A percentile compares a stretch with the other conserved stretches of the same genome.
Evolutionary conservation across 2,888 invertebrate species (phyloP).

Genomic region (Cerastoderma edule): DNA sequence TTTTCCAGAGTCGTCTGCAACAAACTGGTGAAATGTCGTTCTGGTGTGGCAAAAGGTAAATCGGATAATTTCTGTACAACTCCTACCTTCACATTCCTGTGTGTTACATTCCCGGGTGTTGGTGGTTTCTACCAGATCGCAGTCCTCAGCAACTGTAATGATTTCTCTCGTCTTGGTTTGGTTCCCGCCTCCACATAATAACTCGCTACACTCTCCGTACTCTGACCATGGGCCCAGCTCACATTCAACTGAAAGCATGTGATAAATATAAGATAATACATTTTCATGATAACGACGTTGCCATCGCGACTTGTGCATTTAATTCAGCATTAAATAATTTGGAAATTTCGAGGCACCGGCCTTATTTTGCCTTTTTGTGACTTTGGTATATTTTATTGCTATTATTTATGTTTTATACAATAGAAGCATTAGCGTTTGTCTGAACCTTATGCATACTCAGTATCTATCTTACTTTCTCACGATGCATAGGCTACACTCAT

Average conservation of each 20-base stretch:
- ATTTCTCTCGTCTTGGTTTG: neutral
- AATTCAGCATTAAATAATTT: neutral
- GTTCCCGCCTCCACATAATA: neutral
- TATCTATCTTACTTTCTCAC: too few relatives aligned
- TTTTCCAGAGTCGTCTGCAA: neutral
- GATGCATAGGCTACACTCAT: too few relatives aligned
- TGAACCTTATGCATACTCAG: too few relatives aligned
- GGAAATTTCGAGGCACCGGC: neutral
- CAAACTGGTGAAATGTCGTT: neutral
- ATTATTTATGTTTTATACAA: too few relatives aligned
- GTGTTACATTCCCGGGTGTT: neutral
- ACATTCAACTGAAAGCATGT: conserved; percentile 9
- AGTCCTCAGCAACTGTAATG: neutral
- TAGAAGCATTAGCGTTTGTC: too few relatives aligned
- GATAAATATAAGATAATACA: neutral
- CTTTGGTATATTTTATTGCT: neutral
- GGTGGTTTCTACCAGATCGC: neutral
- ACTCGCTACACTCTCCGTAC: neutral
- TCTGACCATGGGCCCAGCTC: neutral
- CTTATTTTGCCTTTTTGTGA: neutral
- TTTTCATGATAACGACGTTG: neutral
- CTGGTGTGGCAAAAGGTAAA: neutral
- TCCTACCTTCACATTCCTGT: neutral
- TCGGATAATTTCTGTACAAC: neutral
- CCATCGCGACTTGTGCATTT: neutral